phyloP scores from a whole-genome alignment of 2,113 vertebrate genomes.

The Hypocryptadius cinnamomeus region DNA sequence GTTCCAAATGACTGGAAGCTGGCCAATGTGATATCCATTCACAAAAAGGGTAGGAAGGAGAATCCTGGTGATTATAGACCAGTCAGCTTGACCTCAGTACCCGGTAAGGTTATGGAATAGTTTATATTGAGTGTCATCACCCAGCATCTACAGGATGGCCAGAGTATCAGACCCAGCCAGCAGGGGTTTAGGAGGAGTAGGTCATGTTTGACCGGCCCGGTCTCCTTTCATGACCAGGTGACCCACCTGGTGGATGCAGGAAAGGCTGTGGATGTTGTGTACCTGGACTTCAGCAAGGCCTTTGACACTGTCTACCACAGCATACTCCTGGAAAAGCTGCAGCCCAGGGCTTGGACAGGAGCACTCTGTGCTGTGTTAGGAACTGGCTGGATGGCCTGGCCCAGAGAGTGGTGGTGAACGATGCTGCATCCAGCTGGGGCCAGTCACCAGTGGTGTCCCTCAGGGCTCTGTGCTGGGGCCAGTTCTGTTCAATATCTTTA shows the following conservation, averaged over 20 bases:
- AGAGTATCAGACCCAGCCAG: not conserved
- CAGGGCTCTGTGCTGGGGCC: not conserved
- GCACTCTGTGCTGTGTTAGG: not conserved
- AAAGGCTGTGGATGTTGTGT: not conserved
- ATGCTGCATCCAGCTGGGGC: not conserved
- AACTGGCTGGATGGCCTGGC: too few relatives aligned
- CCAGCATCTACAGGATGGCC: not conserved
- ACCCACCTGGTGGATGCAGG: not conserved
- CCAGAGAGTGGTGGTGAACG: accelerated
- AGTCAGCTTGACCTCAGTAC: not conserved
- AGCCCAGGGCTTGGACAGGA: not conserved
- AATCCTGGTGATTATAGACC: not conserved
- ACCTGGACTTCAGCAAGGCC: not conserved
- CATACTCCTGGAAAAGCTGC: not conserved
- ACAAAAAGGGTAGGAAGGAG: not conserved
- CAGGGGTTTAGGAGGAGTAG: not conserved
- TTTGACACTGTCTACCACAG: not conserved
- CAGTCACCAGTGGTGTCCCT: not conserved
- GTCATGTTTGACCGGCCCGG: not conserved
- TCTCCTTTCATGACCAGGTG: not conserved
- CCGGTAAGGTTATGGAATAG: accelerated
- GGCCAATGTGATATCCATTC: not conserved
- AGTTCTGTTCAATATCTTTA: not conserved
- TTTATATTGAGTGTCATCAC: not conserved
- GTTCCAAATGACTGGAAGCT: not conserved